These are phyloP conservation scores for Latrodectus hesperus DNA, from an alignment of 2,888 invertebrate genomes.

Conservation along the genomic window DNA sequence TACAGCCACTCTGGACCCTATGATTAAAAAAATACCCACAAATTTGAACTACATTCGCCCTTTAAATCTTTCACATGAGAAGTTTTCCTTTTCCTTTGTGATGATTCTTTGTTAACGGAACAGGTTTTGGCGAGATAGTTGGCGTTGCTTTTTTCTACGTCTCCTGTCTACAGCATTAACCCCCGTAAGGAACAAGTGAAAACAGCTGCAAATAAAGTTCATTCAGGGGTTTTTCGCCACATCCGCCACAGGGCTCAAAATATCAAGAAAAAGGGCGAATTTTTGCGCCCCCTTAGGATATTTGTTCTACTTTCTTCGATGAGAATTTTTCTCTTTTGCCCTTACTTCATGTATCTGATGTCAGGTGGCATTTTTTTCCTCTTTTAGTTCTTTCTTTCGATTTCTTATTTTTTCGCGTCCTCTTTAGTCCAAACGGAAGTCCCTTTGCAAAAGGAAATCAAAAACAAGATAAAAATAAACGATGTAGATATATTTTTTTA, in stretches of 20 bases:
- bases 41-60: slow-evolving; percentile 43
- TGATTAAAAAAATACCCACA: not conserved
- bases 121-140: slow-evolving; percentile 51
- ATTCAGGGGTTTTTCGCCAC: slow-evolving; percentile 65
- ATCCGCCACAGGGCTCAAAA: slow-evolving; percentile 63
- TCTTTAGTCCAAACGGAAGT: slow-evolving; percentile 52
- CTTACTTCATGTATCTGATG: slow-evolving; percentile 47
- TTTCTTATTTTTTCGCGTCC: slow-evolving; percentile 40
- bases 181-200: slow-evolving; percentile 58
- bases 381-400: slow-evolving; percentile 2
- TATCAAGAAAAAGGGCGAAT: slow-evolving; percentile 63
- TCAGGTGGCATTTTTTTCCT: slow-evolving; percentile 54
- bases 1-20: not conserved
- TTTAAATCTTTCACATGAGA: slow-evolving; percentile 47
- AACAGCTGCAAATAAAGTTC: slow-evolving; percentile 69
- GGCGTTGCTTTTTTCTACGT: slow-evolving; percentile 46
- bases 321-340: slow-evolving; percentile 58
- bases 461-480: slow-evolving; percentile 20
- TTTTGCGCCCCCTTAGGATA: slow-evolving; percentile 63
- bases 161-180: slow-evolving; percentile 35
- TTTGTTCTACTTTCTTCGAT: slow-evolving; percentile 69
- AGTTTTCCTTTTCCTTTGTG: slow-evolving; percentile 39
- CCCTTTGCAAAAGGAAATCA: slow-evolving; percentile 40
- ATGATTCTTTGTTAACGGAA: slow-evolving; percentile 34
- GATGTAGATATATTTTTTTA: not conserved